Percentiles rank a stretch among this genome's conserved stretches.
Conservation (phyloP, 2,797 vertebrate genomes). For the Anas flavirostris region DNA sequence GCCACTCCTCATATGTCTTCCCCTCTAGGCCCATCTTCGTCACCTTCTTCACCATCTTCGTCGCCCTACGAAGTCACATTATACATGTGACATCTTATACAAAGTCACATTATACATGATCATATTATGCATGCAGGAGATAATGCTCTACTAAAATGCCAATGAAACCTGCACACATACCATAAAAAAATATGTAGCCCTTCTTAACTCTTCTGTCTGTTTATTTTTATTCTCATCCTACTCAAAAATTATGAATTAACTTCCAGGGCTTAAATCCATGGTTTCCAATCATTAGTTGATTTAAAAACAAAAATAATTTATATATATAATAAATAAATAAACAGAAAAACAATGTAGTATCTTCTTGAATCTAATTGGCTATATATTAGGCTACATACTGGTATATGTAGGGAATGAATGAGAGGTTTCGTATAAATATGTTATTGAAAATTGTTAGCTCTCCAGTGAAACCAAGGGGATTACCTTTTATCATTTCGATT, state of each 20-base stretch:
- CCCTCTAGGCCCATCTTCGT: no score
- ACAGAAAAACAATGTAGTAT: neutral
- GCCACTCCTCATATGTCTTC: no score
- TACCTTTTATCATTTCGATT: neutral
- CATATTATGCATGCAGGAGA: neutral
- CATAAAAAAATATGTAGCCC: neutral
- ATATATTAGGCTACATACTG: neutral
- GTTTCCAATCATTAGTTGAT: neutral
- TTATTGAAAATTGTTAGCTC: neutral
- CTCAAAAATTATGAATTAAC: neutral
- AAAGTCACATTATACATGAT: neutral
- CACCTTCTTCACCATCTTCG: no score
- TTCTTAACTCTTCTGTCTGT: neutral
- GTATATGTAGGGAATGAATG: neutral
- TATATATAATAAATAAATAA: no score
- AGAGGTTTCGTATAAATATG: neutral
- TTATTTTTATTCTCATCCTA: neutral
- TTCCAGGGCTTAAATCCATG: neutral
- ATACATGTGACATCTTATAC: neutral
- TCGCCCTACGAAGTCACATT: no score
- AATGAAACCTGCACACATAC: neutral
- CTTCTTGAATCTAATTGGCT: neutral
- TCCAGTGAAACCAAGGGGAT: neutral
- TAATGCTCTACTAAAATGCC: neutral
- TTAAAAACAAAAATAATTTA: neutral